Evolutionary conservation across 1,140 invertebrate genomes (phyloP).

Genomic region (Pygmarrhopalites habei): DNA sequence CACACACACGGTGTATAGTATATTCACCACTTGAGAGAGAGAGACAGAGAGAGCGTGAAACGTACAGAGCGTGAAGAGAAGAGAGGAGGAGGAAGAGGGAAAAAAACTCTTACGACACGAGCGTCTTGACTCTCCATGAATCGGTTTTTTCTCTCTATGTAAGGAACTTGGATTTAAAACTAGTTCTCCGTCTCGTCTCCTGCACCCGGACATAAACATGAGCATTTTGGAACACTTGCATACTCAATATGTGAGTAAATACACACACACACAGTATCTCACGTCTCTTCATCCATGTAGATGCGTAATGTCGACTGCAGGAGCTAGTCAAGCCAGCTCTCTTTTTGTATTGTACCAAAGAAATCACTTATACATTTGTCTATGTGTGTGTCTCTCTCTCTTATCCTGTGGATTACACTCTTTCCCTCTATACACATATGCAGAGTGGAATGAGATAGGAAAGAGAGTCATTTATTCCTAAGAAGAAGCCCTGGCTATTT

Average conservation of each 20-base stretch:
- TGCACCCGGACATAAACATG: conserved; percentile 3
- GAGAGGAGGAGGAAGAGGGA: background rate
- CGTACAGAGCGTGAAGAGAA: background rate
- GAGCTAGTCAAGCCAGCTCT: no score
- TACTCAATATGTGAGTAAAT: no score
- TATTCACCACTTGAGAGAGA: background rate
- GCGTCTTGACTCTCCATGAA: background rate
- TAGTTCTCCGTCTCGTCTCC: background rate
- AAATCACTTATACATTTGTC: no score
- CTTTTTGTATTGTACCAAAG: no score
- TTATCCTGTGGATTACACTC: no score
- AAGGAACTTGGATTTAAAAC: background rate
- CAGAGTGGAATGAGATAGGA: no score
- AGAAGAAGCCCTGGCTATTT: background rate
- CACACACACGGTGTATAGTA: background rate
- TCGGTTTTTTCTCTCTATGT: background rate
- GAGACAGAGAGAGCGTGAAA: background rate
- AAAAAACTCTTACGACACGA: background rate
- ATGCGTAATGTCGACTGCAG: no score
- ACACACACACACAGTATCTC: no score
- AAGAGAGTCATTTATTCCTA: background rate
- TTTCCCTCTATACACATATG: no score
- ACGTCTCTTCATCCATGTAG: no score
- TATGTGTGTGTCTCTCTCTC: no score
- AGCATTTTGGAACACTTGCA: no score